Conservation (phyloP, 1,140 invertebrate genomes). For the Diploscapter pachys region DNA sequence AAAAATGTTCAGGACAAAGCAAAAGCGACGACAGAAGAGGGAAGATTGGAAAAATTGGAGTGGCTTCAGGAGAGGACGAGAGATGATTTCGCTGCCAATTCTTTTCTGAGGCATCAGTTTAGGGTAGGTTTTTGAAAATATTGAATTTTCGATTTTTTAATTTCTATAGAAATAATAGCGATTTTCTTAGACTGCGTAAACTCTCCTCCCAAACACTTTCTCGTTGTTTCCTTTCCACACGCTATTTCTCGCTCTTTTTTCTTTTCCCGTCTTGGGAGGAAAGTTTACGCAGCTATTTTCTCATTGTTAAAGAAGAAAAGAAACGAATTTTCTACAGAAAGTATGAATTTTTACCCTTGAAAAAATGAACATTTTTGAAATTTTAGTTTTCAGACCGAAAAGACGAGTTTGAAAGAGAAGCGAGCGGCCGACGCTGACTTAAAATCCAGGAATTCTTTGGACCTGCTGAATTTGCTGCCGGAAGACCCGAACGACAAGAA, state of each 20-base stretch:
- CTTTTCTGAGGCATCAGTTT: conserved; percentile 43
- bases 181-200: background rate
- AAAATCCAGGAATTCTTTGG: conserved; percentile 41
- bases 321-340: background rate
- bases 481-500: conserved; percentile 47
- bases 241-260: no score
- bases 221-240: no score
- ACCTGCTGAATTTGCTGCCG: conserved; percentile 42
- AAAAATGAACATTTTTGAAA: background rate
- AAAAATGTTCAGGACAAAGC: conserved; percentile 50
- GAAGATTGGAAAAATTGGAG: conserved; percentile 48
- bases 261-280: no score
- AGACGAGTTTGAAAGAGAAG: conserved; percentile 44
- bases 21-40: conserved; percentile 45
- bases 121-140: conserved; percentile 38
- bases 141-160: background rate
- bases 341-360: background rate
- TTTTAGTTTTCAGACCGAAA: conserved; percentile 45
- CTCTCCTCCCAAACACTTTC: no score
- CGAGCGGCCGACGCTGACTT: conserved; percentile 44
- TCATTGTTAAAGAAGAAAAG: background rate
- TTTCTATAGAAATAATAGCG: background rate
- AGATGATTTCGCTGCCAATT: conserved; percentile 55
- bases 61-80: conserved; percentile 50
- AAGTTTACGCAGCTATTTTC: background rate